phyloP scores from a whole-genome alignment of 2,888 invertebrate species.

The Trichogramma evanescens region DNA sequence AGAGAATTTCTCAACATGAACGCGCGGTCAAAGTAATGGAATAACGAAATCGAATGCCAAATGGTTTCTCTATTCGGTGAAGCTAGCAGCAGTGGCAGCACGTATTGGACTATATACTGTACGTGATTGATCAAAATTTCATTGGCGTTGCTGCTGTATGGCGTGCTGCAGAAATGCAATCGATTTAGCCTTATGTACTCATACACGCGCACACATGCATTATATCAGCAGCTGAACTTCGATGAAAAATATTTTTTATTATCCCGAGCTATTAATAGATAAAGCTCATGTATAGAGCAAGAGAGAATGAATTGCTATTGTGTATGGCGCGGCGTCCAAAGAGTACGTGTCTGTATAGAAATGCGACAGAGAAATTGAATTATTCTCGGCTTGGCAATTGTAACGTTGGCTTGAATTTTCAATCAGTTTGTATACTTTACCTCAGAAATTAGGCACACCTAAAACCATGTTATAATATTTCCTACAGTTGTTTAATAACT shows the following conservation, averaged over 20 bases:
- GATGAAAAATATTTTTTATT: conserved; percentile 12
- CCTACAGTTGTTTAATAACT: no score
- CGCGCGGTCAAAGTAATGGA: conserved; percentile 1
- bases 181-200: conserved; percentile 5
- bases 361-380: conserved; percentile 10
- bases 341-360: not conserved
- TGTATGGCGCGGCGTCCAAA: no score
- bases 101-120: not conserved
- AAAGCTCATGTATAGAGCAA: not conserved
- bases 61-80: not conserved
- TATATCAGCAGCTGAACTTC: no score
- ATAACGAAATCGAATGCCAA: conserved; percentile 1
- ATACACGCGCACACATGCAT: not conserved
- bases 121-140: conserved; percentile 21
- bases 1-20: no score
- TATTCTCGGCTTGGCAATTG: not conserved
- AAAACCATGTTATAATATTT: no score
- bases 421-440: no score
- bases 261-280: conserved; percentile 17
- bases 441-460: no score
- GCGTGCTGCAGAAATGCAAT: not conserved
- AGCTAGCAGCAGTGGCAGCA: not conserved
- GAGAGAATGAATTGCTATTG: no score
- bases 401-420: no score
- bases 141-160: not conserved